Base-by-base conservation (phyloP, 92 coral and sea anemone genomes). In the Umimayanthus chanpuru region DNA sequence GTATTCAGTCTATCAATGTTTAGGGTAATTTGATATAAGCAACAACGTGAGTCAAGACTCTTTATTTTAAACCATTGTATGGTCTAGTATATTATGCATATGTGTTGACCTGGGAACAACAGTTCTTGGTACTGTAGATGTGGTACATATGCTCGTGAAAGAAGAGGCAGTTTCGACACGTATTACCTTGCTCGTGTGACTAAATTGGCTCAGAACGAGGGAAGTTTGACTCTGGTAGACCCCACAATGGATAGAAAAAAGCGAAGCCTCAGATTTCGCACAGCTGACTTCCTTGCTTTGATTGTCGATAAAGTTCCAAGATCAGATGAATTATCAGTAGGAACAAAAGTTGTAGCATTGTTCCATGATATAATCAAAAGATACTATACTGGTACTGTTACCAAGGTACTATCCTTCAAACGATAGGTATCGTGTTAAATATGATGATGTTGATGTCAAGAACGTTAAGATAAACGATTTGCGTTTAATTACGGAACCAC, bases 181-280 rank as follows among this genome's bases (percentile, higher is more conserved):
- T 71, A 71, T 71, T 28, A 71, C 76, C 6, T 71, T 71, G 76
- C 76, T 71, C 73, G 30, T 67, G 73, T 67, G n/a, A n/a, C 73
- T 10, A 0, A 2, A 6, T 28, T 67, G 73, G 30, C 9, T 47
- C 50, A 47, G 5, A 21, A 28, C 9, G 29, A 12, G 29, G 39
- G 39, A 71, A 29, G 16, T 3, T 26, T 71, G 76, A 71, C 9
- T 71, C 76, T 71, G 76, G 18, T 18, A 20, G 21, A 71, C 29
- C 7, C 38, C 18, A 28, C 4, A 67, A 67, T 67, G 23, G 73
- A 67, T n/a, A 23, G 10, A 67, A 11, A 10, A n/a, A n/a, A 67
- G 15, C 73, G 18, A 67, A n/a, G 12, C 12, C 12, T 67, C 8
- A 4, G 2, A 25, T 67, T 67, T 67, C 29, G 30, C 18, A 67